Conservation (phyloP, 2,113 vertebrate genomes). For the Zosterops lateralis region DNA sequence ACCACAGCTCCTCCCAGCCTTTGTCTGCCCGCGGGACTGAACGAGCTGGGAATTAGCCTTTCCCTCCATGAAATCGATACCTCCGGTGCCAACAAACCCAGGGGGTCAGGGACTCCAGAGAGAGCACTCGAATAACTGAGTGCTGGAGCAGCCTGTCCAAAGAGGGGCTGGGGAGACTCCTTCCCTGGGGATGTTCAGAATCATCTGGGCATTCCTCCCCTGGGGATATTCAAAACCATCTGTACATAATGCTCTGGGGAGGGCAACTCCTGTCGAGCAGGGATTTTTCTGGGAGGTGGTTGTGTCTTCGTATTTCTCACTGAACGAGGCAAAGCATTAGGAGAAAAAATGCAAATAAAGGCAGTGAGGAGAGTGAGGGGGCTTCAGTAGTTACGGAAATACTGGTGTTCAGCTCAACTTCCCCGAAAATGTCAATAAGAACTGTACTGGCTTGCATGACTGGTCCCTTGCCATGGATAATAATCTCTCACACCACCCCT, state of each 20-base stretch:
- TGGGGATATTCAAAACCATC: background rate
- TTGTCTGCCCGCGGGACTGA: background rate
- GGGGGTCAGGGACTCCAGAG: background rate
- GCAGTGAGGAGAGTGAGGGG: background rate
- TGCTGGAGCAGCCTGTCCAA: background rate
- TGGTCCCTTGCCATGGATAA: background rate
- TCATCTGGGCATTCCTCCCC: background rate
- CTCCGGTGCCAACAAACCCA: background rate
- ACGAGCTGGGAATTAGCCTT: background rate
- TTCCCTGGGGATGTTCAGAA: background rate
- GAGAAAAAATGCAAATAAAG: background rate
- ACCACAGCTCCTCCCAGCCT: background rate
- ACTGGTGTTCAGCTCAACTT: background rate
- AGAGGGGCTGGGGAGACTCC: background rate
- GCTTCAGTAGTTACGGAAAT: background rate
- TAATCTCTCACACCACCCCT: background rate
- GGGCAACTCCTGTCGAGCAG: accelerated
- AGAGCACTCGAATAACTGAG: accelerated
- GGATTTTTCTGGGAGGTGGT: background rate
- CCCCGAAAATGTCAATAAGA: background rate
- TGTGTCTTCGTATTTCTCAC: background rate
- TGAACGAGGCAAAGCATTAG: background rate
- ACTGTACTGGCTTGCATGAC: background rate
- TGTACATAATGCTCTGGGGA: background rate
- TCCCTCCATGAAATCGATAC: background rate